Percentiles rank a stretch among this genome's conserved stretches.
Evolutionary conservation across 2,888 invertebrate species (phyloP).

Genomic region (Cantharis rustica): DNA sequence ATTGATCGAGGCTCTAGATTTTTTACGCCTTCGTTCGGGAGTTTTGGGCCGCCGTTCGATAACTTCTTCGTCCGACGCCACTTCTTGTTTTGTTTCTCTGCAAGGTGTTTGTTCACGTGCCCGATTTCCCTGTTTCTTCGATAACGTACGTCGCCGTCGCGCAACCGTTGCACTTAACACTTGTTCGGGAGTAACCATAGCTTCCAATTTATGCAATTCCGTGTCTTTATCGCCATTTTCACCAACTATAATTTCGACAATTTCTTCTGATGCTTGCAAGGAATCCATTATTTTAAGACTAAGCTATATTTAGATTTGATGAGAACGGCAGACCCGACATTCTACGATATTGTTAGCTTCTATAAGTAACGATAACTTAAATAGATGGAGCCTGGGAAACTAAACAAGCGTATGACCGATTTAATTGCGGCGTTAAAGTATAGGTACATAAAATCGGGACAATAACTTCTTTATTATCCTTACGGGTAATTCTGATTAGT

Average conservation of each 20-base stretch:
- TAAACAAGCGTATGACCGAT: neutral
- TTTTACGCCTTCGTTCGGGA: slow-evolving; percentile 46
- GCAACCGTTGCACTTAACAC: slow-evolving; percentile 61
- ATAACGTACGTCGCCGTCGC: slow-evolving; percentile 66
- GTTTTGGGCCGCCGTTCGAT: slow-evolving; percentile 42
- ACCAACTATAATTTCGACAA: slow-evolving; percentile 46
- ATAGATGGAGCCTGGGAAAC: slow-evolving; percentile 33
- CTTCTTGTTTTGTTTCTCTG: slow-evolving; percentile 51
- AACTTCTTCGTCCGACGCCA: slow-evolving; percentile 52
- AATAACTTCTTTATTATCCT: neutral
- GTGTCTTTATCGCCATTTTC: slow-evolving; percentile 34
- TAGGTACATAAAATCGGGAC: neutral
- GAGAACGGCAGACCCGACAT: slow-evolving; percentile 26
- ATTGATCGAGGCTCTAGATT: slow-evolving; percentile 5
- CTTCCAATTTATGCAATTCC: slow-evolving; percentile 43
- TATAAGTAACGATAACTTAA: slow-evolving; percentile 12
- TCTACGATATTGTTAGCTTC: slow-evolving; percentile 22
- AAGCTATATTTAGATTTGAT: slow-evolving; percentile 45
- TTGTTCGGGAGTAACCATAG: slow-evolving; percentile 55
- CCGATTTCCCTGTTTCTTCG: slow-evolving; percentile 61
- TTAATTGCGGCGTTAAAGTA: neutral
- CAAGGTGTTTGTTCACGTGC: slow-evolving; percentile 69
- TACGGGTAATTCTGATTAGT: neutral
- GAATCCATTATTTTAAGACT: slow-evolving; percentile 51
- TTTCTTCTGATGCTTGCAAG: slow-evolving; percentile 42